These are phyloP conservation scores for Calcarius ornatus DNA, from an alignment of 2,113 vertebrate species.

Conservation along the genomic window DNA sequence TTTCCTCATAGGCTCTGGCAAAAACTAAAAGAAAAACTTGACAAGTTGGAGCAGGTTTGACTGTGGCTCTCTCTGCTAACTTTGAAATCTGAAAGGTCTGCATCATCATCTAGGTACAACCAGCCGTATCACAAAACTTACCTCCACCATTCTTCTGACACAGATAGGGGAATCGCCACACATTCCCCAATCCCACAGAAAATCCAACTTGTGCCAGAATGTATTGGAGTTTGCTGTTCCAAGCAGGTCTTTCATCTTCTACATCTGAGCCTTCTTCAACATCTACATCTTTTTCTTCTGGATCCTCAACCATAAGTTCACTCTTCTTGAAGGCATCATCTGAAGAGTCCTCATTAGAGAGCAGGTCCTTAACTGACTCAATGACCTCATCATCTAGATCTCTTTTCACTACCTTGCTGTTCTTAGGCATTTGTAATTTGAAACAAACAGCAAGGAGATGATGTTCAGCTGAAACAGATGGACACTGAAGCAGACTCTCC, in stretches of 20 bases:
- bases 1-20: background rate
- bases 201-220: slow-evolving; percentile 98
- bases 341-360: slow-evolving; percentile 92
- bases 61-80: background rate
- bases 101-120: background rate
- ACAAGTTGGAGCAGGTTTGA: background rate
- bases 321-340: slow-evolving; percentile 95
- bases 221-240: slow-evolving; percentile 97
- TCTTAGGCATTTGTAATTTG: slow-evolving; percentile 93
- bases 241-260: slow-evolving; percentile 90
- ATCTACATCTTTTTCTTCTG: slow-evolving; percentile 81
- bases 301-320: slow-evolving; percentile 84
- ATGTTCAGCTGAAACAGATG: background rate
- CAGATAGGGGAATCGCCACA: slow-evolving; percentile 97
- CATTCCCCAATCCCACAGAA: slow-evolving; percentile 96
- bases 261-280: slow-evolving; percentile 81
- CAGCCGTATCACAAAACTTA: slow-evolving; percentile 70
- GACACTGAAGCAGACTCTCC: background rate
- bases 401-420: slow-evolving; percentile 94
- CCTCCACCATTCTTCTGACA: slow-evolving; percentile 99
- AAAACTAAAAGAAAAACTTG: background rate
- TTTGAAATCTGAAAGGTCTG: background rate
- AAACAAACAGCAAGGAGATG: background rate
- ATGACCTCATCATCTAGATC: slow-evolving; percentile 95
- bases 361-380: slow-evolving; percentile 94